Evolutionary conservation across 2,113 vertebrate genomes (phyloP).

Genomic region (Strix uralensis): DNA sequence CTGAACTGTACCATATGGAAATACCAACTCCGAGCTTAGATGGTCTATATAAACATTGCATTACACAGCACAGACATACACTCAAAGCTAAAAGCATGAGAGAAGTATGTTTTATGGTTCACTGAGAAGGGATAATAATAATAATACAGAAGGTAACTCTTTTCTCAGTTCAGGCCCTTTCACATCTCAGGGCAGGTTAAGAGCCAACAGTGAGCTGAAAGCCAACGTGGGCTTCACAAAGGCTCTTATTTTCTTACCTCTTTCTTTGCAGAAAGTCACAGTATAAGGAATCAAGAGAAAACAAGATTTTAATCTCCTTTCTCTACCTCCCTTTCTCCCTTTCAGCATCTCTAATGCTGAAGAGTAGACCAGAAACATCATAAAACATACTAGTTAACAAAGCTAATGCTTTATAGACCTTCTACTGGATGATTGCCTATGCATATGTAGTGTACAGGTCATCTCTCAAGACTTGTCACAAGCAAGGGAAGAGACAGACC

Average conservation of each 20-base stretch:
- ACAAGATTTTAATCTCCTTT: not conserved
- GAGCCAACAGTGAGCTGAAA: not conserved
- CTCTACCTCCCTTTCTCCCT: not conserved
- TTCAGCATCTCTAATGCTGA: not conserved
- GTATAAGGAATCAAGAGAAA: not conserved
- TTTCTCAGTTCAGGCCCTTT: not conserved
- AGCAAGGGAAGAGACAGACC: not conserved
- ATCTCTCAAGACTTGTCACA: not conserved
- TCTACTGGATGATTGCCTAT: not conserved
- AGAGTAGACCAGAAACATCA: not conserved
- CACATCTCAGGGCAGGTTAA: not conserved
- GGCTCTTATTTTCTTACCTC: not conserved
- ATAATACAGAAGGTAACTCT: not conserved
- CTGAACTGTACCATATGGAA: not conserved
- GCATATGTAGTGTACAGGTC: not conserved
- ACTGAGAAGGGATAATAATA: not conserved
- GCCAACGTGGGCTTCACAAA: not conserved
- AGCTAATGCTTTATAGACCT: not conserved
- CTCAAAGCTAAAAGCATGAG: not conserved
- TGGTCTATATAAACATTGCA: not conserved
- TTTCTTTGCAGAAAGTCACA: not conserved
- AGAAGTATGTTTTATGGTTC: not conserved
- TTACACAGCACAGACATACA: not conserved
- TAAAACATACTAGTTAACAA: not conserved
- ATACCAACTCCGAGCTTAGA: not conserved